Evolutionary conservation across 2,888 invertebrate species (phyloP).

Genomic region (Mystacides longicornis): DNA sequence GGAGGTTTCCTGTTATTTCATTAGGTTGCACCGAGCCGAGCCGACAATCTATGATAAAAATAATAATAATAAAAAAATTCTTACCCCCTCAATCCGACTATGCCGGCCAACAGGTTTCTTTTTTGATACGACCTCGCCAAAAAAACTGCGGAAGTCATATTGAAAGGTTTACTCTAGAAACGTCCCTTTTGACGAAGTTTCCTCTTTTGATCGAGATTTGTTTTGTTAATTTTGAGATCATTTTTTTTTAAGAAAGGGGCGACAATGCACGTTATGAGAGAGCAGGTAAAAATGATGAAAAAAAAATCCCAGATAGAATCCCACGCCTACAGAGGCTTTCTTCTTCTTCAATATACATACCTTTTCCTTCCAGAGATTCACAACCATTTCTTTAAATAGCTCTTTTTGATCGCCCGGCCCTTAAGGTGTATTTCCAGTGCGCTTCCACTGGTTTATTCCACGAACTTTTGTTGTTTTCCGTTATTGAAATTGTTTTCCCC

Average conservation of each 20-base stretch:
- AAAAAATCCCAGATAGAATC: conserved; percentile 12
- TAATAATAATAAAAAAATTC: not conserved
- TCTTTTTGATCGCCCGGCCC: too few relatives aligned
- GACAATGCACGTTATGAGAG: not conserved
- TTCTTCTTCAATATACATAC: too few relatives aligned
- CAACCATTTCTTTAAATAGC: conserved; percentile 5
- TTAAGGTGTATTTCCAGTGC: too few relatives aligned
- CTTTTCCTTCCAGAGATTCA: conserved; percentile 8
- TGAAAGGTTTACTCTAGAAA: too few relatives aligned
- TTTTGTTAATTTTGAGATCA: not conserved
- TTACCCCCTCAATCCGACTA: not conserved
- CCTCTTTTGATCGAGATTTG: not conserved
- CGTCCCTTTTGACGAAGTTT: not conserved
- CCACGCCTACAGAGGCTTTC: conserved; percentile 12
- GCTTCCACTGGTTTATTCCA: too few relatives aligned
- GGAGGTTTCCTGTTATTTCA: conserved; percentile 16
- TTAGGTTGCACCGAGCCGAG: not conserved
- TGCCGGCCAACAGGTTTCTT: too few relatives aligned
- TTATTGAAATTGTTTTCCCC: too few relatives aligned
- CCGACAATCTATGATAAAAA: not conserved
- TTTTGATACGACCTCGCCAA: too few relatives aligned
- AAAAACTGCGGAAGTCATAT: too few relatives aligned
- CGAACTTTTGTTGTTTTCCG: too few relatives aligned
- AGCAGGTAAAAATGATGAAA: conserved; percentile 14
- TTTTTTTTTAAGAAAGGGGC: not conserved